Conservation (phyloP, 2,888 invertebrate species). For the Fragum whitleyi region DNA sequence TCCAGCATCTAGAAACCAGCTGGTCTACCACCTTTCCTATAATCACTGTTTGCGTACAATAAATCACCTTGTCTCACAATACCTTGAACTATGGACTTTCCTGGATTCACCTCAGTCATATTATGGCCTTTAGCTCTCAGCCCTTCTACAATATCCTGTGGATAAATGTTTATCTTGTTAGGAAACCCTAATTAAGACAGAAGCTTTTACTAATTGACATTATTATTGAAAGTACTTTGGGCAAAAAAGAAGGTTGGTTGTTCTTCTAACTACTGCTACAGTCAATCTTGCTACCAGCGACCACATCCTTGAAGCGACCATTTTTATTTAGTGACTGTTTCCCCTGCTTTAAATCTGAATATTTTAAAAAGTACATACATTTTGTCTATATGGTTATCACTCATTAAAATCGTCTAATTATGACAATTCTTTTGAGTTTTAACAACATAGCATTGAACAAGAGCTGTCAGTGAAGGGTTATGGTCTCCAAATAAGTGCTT, state of each 20-base stretch:
- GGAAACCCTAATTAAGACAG: background rate
- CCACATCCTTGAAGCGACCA: no score
- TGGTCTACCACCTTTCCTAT: conserved; percentile 79
- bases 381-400: no score
- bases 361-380: no score
- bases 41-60: conserved; percentile 78
- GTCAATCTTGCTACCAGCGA: no score
- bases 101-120: conserved; percentile 54
- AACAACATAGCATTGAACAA: no score
- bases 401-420: no score
- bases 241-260: background rate
- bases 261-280: no score
- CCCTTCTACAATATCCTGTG: conserved; percentile 73
- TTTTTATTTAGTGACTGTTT: no score
- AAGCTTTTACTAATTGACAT: background rate
- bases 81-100: conserved; percentile 73
- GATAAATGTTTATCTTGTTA: background rate
- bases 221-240: background rate
- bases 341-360: no score
- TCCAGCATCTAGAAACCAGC: conserved; percentile 71
- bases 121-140: conserved; percentile 75
- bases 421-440: no score
- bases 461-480: no score
- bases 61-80: conserved; percentile 54
- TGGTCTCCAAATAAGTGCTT: no score